Percentiles rank a stretch among this genome's conserved stretches.
phyloP scores from a whole-genome alignment of 1,140 invertebrate genomes.

The Lutraria rhynchaena region DNA sequence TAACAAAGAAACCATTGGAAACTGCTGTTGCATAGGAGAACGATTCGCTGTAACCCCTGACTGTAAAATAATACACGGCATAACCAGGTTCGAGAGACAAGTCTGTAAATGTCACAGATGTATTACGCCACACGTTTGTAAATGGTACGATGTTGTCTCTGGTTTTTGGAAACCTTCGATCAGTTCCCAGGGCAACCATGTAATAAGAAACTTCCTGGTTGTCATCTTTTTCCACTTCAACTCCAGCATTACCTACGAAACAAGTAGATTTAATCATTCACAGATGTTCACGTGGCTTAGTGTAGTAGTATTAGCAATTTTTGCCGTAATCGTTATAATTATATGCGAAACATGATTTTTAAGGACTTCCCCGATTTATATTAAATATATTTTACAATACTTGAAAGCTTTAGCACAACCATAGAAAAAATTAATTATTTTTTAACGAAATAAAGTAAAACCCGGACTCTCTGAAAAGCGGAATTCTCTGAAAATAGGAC shows the following conservation, averaged over 20 bases:
- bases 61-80: slow-evolving; percentile 73
- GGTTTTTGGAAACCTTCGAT: slow-evolving; percentile 69
- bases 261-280: not conserved
- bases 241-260: not conserved
- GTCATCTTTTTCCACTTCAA: slow-evolving; percentile 19
- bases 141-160: slow-evolving; percentile 72
- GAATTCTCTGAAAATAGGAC: too few relatives aligned
- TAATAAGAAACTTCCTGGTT: slow-evolving; percentile 67
- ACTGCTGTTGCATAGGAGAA: slow-evolving; percentile 64
- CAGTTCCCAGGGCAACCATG: slow-evolving; percentile 73
- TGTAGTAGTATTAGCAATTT: not conserved
- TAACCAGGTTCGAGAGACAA: slow-evolving; percentile 61
- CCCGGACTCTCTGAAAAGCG: too few relatives aligned
- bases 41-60: slow-evolving; percentile 66
- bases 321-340: not conserved
- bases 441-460: too few relatives aligned
- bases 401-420: too few relatives aligned
- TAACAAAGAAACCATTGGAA: slow-evolving; percentile 72
- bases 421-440: too few relatives aligned
- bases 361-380: not conserved
- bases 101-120: slow-evolving; percentile 65
- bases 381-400: too few relatives aligned
- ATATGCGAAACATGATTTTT: not conserved
- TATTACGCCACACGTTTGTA: slow-evolving; percentile 69
- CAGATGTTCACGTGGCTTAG: not conserved